These are phyloP conservation scores for Toxostoma redivivum DNA, from an alignment of 2,113 vertebrate species.

Conservation along the genomic window DNA sequence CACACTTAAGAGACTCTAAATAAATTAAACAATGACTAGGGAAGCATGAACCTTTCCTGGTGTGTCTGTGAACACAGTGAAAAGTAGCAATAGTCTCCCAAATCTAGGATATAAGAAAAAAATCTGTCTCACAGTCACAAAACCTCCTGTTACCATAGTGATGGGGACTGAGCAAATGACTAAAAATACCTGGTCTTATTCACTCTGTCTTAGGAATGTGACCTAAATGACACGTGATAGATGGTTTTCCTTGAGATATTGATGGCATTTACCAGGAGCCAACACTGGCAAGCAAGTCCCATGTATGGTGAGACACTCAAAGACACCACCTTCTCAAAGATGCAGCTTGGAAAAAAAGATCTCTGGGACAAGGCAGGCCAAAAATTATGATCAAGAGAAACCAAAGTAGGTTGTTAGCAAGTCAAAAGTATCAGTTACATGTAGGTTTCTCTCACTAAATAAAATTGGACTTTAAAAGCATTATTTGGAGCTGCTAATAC, in stretches of 20 bases:
- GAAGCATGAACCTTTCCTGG: not conserved
- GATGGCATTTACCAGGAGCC: constrained; percentile 8
- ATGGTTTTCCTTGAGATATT: constrained; percentile 3
- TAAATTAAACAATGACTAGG: constrained; percentile 4
- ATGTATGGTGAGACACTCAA: not conserved
- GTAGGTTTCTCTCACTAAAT: not conserved
- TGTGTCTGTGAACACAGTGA: not conserved
- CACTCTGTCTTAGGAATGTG: constrained; percentile 57
- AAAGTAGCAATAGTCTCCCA: constrained; percentile 30
- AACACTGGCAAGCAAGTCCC: not conserved
- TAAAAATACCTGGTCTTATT: constrained; percentile 70
- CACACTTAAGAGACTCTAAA: not conserved
- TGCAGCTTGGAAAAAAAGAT: not conserved
- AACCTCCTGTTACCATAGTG: constrained; percentile 68
- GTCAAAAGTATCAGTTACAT: not conserved
- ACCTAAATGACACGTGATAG: constrained; percentile 42
- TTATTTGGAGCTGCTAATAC: not conserved
- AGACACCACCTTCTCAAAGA: constrained; percentile 4
- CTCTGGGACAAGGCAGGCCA: not conserved
- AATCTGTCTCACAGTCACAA: constrained; percentile 45
- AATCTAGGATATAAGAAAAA: constrained; percentile 47
- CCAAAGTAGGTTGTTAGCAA: not conserved
- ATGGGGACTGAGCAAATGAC: constrained; percentile 36
- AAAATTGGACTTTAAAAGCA: not conserved
- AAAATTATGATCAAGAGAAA: not conserved